Base-by-base conservation (phyloP, 1,140 invertebrate species). In the Heliconius himera region DNA sequence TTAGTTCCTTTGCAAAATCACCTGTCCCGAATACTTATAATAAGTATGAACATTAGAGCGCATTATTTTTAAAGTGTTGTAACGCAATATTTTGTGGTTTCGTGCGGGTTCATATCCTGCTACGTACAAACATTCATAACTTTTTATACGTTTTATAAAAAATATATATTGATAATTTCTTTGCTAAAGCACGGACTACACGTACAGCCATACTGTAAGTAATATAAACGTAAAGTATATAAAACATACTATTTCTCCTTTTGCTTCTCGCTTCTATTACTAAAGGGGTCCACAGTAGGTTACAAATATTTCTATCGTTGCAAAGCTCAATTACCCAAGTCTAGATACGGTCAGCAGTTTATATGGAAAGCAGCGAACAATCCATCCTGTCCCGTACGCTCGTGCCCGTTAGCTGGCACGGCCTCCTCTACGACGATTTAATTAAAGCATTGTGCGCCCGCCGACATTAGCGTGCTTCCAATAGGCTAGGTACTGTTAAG, bases 371-470 rank as follows among this genome's bases (percentile, higher is more conserved):
- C 76, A 80, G 81, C 46, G 76, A 82, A 85, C 82, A 82, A 83
- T 82, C 84, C 87, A 83, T 84, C 81, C 76, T 82, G 78, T 80
- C 81, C 78, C 83, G 85, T 82, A 83, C 80, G 73, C 73, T 80
- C 84, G 84, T 83, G 87, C 84, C 89, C 89, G 89, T 91, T 93
- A 91, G 85, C 81, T 83, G 87, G 90, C 91, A 91, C 91, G 91
- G 78, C 88, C 82, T 76, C 76, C 82, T 75, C 81, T 83, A 84
- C 85, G 88, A 92, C 90, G 91, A 91, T 93, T 92, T 93, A 93
- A 93, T 93, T 93, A 93, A 91, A 88, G 87, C 89, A 91, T 92
- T 93, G 90, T 93, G 85, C 79, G 82, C 85, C 74, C 60, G 79
- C 85, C 84, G 86, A 88, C 88, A 90, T 92, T 92, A 91, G 90